These are phyloP conservation scores for Henricia sp. DNA, from an alignment of 53 echinoderm and acorn worm species.

Conservation along the genomic window DNA sequence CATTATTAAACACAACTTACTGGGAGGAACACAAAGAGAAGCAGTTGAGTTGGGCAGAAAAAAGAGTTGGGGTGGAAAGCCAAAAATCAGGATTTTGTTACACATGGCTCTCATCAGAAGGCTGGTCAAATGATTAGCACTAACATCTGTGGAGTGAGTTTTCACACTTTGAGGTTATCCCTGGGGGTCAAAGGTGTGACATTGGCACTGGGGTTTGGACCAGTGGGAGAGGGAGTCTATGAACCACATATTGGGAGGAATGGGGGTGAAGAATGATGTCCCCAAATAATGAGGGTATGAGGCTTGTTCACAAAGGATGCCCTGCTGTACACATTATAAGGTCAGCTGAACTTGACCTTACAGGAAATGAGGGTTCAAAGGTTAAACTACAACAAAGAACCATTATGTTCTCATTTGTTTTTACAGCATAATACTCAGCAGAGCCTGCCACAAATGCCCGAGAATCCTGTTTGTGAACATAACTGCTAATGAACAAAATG, in stretches of 20 bases:
- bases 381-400: background rate
- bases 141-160: slow-evolving; percentile 21
- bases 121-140: too few species aligned
- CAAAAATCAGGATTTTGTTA: too few species aligned
- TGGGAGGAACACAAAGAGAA: too few species aligned
- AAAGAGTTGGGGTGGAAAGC: too few species aligned
- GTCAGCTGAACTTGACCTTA: slow-evolving; percentile 11
- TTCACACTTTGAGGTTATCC: slow-evolving; percentile 34
- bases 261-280: slow-evolving; percentile 8
- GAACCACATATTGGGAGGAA: slow-evolving; percentile 51
- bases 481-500: too few species aligned
- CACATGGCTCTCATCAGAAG: too few species aligned
- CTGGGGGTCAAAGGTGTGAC: slow-evolving; percentile 27
- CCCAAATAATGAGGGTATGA: background rate
- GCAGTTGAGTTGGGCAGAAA: too few species aligned
- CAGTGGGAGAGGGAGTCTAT: background rate
- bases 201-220: background rate
- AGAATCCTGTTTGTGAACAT: too few species aligned
- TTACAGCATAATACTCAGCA: too few species aligned
- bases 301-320: background rate
- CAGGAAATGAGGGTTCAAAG: slow-evolving; percentile 19
- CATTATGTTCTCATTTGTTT: background rate
- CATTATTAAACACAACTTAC: too few species aligned
- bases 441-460: too few species aligned
- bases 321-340: background rate